Evolutionary conservation across 2,797 vertebrate genomes (phyloP), one percentile per base, ranked within the genome.

Genomic region (Tarsius wallacei): DNA sequence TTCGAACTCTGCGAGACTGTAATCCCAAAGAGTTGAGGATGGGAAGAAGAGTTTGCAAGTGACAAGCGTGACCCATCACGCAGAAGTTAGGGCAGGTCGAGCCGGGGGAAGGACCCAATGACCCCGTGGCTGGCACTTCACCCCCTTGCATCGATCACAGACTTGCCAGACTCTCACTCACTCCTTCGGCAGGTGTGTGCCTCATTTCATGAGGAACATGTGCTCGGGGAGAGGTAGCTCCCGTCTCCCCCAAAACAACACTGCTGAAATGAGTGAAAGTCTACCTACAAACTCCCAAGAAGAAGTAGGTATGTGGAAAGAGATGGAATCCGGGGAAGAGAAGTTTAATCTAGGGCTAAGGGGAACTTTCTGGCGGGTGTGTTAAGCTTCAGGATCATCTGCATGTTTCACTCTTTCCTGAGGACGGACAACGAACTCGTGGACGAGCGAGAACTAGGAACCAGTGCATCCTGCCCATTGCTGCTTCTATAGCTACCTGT

Each of bases 41-140:
- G 63, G 8, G 24, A 95, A 92, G 57, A 63, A 57, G 61, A 83
- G 21, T n/a, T 76, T 93, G 36, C 51, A 92, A 95, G 55, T 77
- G 70, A 96, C 53, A 77, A 89, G 93, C 42, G 93, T 94, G 94
- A 95, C 36, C 90, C 76, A 87, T 95, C 86, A 88, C 93, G 91
- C 83, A 88, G 66, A 76, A 96, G 36, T 81, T 74, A 84, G 55
- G 22, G 21, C 28, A 90, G 76, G 82, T 84, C 26, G 94, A 55
- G 71, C 10, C 4, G 66, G 68, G 33, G 47, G 66, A 91, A 74
- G 94, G 49, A 93, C 68, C 68, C 74, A 81, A 87, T 80, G 68
- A 51, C 47, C 82, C 61, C 61, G 74, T 42, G 86, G 42, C 15
- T 12, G 80, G 15, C 26, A 61, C 64, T 82, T 83, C 36, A 47